Evolutionary conservation across 2,113 vertebrate genomes (phyloP).

Genomic region (Nothobranchius furzeri): DNA sequence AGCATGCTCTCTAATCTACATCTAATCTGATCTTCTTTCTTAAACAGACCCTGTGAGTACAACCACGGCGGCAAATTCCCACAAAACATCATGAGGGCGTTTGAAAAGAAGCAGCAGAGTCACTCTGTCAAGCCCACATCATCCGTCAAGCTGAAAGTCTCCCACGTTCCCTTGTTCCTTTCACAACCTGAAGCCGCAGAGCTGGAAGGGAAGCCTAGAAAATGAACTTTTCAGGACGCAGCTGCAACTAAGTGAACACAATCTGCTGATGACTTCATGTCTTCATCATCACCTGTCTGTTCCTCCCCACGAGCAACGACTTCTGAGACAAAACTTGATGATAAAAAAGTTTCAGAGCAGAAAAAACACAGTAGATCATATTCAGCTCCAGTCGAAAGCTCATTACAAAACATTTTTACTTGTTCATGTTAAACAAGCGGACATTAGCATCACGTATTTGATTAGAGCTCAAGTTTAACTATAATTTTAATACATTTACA

Average conservation of each 20-base stretch:
- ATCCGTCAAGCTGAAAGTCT: slow-evolving; percentile 23
- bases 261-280: slow-evolving; percentile 5
- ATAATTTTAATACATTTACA: too few species aligned
- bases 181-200: background rate
- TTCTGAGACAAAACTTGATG: background rate
- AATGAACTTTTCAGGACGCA: background rate
- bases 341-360: too few species aligned
- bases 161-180: slow-evolving; percentile 17
- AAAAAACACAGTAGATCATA: too few species aligned
- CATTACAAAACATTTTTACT: too few species aligned
- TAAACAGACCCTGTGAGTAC: slow-evolving; percentile 58
- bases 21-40: slow-evolving; percentile 67
- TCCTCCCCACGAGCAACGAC: background rate
- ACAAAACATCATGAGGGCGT: slow-evolving; percentile 53
- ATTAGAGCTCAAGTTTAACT: too few species aligned
- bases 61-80: slow-evolving; percentile 47
- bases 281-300: background rate
- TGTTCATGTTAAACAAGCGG: too few species aligned
- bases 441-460: too few species aligned
- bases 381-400: too few species aligned
- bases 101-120: slow-evolving; percentile 40
- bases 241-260: slow-evolving; percentile 5
- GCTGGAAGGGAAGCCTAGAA: background rate
- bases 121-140: slow-evolving; percentile 44
- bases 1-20: slow-evolving; percentile 37